Conservation (phyloP, 2,888 invertebrate species). For the Pedicia rivosa region DNA sequence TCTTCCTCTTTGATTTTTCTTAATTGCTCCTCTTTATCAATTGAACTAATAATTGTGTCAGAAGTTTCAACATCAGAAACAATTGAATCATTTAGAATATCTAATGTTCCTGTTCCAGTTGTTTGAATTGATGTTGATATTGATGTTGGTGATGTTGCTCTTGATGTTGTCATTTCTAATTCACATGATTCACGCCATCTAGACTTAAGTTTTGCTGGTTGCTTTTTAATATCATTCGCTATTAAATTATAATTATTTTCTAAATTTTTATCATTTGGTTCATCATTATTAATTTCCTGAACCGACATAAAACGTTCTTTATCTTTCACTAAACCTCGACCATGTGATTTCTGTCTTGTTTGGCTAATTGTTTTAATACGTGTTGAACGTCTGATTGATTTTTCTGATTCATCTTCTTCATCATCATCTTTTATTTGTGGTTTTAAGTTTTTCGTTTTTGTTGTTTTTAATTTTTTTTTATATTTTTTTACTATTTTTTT, state of each 20-base stretch:
- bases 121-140: not conserved
- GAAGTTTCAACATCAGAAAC: too few relatives aligned
- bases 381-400: conserved; percentile 46
- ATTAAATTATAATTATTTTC: conserved; percentile 21
- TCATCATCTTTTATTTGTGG: not conserved
- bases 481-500: conserved; percentile 1
- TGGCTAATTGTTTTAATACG: conserved; percentile 61
- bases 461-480: not conserved
- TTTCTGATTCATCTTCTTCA: not conserved
- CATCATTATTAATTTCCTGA: conserved; percentile 21
- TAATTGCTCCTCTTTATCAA: conserved; percentile 20
- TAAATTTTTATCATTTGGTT: conserved; percentile 33
- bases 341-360: conserved; percentile 47
- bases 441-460: not conserved
- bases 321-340: conserved; percentile 46
- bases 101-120: not conserved
- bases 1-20: too few relatives aligned
- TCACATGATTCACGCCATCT: conserved; percentile 63
- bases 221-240: conserved; percentile 40
- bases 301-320: conserved; percentile 28
- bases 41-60: conserved; percentile 13
- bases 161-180: conserved; percentile 40
- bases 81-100: not conserved
- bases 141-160: not conserved
- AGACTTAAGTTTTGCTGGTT: conserved; percentile 60